Evolutionary conservation across 92 coral and sea anemone species (phyloP).

Genomic region (Virgularia gustaviana): DNA sequence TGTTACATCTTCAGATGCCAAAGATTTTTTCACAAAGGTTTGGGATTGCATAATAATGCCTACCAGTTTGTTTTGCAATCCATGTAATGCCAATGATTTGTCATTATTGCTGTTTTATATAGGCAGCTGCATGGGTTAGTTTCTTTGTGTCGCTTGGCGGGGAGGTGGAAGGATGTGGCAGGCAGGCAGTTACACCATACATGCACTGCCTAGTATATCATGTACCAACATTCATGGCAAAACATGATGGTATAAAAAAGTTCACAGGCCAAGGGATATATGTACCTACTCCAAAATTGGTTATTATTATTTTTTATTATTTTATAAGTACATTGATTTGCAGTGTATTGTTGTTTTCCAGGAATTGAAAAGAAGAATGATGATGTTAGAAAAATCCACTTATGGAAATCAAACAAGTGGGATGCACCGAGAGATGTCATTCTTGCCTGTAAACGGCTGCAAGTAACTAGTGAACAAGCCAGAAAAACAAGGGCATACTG

Average conservation of each 20-base stretch:
- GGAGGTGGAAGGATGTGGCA: constrained; percentile 21
- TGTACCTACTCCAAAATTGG: too few relatives aligned
- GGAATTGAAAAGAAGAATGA: constrained; percentile 22
- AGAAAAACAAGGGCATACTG: constrained; percentile 10
- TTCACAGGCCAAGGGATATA: constrained; percentile 28
- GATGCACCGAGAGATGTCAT: constrained; percentile 28
- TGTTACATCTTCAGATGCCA: not conserved
- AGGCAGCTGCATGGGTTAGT: constrained; percentile 22
- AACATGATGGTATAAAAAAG: constrained; percentile 4
- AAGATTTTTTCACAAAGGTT: constrained; percentile 10
- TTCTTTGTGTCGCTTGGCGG: constrained; percentile 24
- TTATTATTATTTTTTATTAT: too few relatives aligned
- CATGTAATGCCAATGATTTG: too few relatives aligned
- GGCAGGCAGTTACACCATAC: constrained; percentile 11
- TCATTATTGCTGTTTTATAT: too few relatives aligned
- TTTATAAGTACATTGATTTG: too few relatives aligned
- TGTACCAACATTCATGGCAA: constrained; percentile 10
- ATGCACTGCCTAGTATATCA: constrained; percentile 17
- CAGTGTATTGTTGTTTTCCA: not conserved
- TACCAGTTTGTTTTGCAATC: too few relatives aligned
- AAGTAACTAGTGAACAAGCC: constrained; percentile 4
- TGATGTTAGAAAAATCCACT: constrained; percentile 22
- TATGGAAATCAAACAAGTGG: constrained; percentile 7
- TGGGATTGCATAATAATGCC: too few relatives aligned
- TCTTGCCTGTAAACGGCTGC: constrained; percentile 12